Conservation (phyloP, 2,888 invertebrate species). For the Ecliptopera silaceata region DNA sequence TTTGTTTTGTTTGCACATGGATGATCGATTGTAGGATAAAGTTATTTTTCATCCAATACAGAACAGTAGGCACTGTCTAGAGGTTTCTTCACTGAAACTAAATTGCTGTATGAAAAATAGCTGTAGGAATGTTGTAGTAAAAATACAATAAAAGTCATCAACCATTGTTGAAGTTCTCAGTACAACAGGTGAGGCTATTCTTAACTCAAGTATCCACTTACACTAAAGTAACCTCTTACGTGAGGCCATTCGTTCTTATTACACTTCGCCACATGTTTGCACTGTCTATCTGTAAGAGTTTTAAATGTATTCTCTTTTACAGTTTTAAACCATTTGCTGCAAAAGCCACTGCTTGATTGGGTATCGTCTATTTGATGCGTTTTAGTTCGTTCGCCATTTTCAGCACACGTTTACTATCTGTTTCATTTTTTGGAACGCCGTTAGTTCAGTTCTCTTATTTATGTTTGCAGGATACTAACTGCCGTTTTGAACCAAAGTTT, state of each 20-base stretch:
- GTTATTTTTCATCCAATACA: constrained; percentile 1
- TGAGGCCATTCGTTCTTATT: constrained; percentile 46
- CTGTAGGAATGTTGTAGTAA: too few species aligned
- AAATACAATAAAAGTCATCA: constrained; percentile 37
- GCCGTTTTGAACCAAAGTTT: constrained; percentile 12
- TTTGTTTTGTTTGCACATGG: constrained; percentile 6
- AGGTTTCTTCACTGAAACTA: neutral
- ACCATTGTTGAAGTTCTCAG: constrained; percentile 35
- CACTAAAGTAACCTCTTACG: constrained; percentile 43
- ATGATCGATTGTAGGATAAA: neutral
- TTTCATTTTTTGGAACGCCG: constrained; percentile 18
- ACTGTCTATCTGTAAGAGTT: constrained; percentile 22
- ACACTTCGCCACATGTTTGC: constrained; percentile 33
- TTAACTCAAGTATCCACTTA: constrained; percentile 40
- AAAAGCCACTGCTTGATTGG: constrained; percentile 14
- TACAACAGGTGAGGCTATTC: constrained; percentile 46
- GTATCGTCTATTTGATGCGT: constrained; percentile 20
- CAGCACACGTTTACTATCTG: constrained; percentile 12
- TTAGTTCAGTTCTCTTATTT: constrained; percentile 7
- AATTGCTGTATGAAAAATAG: neutral
- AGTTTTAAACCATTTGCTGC: constrained; percentile 33
- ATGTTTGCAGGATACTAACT: constrained; percentile 19
- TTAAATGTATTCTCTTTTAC: constrained; percentile 12
- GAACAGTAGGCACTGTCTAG: neutral
- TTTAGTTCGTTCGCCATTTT: constrained; percentile 21